Base-by-base conservation (phyloP, 2,113 vertebrate species). In the Echinops telfairi region DNA sequence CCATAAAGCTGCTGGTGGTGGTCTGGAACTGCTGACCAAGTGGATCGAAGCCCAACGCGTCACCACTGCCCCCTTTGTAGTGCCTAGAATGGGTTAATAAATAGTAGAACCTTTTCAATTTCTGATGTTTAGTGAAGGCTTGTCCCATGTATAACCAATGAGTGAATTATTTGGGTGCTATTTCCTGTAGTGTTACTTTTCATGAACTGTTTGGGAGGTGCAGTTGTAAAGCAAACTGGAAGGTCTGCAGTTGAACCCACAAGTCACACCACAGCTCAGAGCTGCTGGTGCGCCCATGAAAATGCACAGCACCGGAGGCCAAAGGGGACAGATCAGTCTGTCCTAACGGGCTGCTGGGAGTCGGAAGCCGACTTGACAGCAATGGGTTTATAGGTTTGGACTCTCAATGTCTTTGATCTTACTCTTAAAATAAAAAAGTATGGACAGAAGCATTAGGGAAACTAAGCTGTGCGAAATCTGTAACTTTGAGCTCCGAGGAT, bases 361-460 rank as follows among this genome's bases (percentile, higher is more conserved):
- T 68, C 9, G 31, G 11, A 68, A 68, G 15, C 31, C 0, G 11
- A 31, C 66, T 68, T 29, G 9, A 68, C 27, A 31, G 4, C 8
- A 68, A 5, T 31, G 25, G 29, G 66, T 29, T 27, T 68, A 29
- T 29, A 27, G 27, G 64, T 14, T 31, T 89, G 38, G 2, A 3
- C 0, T 58, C 10, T 88, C 16, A 60, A 29, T 62, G 83, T 85
- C 64, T 94, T 91, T 88, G 68, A 83, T 86, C 57, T 83, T 3
- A 43, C 27, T 38, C 33, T 92, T 70, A 58, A 93, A 66, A 71
- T 88, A 71, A 93, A 91, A 88, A 19, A 75, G 10, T 47, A 7
- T 25, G 6, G n/a, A 43, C n/a, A 53, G 4, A 47, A 1, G 20
- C 9, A 29, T 79, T 68, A 64, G 4, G 9, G 25, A 93, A 88